Percentiles rank a stretch among this genome's conserved stretches.
Evolutionary conservation across 2,113 vertebrate genomes (phyloP).

Genomic region (Vireo altiloquus): DNA sequence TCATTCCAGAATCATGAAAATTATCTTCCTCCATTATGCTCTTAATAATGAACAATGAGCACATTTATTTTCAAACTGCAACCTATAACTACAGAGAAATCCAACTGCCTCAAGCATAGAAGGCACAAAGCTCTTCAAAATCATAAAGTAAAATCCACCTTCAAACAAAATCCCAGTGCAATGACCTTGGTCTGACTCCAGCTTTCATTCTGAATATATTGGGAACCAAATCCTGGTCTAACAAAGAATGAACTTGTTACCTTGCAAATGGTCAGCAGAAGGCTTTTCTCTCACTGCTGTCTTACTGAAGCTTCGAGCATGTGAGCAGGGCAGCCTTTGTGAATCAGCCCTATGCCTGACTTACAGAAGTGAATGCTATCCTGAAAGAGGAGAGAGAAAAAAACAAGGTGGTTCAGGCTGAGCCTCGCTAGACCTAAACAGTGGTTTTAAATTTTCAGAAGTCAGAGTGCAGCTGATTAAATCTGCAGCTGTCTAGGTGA

Average conservation of each 20-base stretch:
- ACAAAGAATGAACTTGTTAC: neutral
- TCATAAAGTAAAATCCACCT: constrained; percentile 17
- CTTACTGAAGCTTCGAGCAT: fast-evolving
- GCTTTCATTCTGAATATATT: neutral
- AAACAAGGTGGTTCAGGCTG: neutral
- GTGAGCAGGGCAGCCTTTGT: neutral
- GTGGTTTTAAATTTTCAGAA: neutral
- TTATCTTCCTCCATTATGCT: constrained; percentile 12
- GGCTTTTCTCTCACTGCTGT: neutral
- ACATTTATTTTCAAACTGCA: constrained; percentile 35
- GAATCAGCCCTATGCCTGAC: neutral
- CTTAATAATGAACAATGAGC: neutral
- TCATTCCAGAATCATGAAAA: neutral
- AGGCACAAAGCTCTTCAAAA: constrained; percentile 36
- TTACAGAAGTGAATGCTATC: neutral
- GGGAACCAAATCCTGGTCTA: constrained; percentile 25
- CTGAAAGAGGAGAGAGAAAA: neutral
- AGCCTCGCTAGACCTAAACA: neutral
- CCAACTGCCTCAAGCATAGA: neutral
- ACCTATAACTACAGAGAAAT: constrained; percentile 36
- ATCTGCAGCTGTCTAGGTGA: constrained; percentile 30
- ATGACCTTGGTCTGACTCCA: constrained; percentile 30
- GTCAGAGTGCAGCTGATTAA: neutral
- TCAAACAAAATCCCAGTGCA: constrained; percentile 29
- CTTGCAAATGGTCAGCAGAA: neutral